A percentile compares a stretch with the other conserved stretches of the same genome.
Evolutionary conservation across 2,888 invertebrate species (phyloP).

Genomic region (Acanthosepion pharaonis): DNA sequence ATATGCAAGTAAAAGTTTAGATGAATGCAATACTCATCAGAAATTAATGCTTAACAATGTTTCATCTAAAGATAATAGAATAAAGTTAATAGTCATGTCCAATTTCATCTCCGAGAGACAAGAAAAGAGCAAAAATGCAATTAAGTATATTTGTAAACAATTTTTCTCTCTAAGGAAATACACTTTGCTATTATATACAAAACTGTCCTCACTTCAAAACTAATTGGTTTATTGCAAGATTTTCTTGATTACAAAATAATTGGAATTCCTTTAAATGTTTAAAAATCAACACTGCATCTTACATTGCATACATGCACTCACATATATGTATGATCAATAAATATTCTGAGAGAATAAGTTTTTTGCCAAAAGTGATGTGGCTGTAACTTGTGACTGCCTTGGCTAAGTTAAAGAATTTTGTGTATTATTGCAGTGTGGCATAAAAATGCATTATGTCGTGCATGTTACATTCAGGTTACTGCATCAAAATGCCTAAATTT

Average conservation of each 20-base stretch:
- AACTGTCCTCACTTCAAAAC: neutral
- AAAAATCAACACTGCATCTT: neutral
- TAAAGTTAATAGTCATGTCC: too few species aligned
- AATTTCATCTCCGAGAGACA: too few species aligned
- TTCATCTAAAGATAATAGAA: too few species aligned
- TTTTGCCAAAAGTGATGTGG: neutral
- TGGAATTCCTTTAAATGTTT: neutral
- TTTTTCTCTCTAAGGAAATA: neutral
- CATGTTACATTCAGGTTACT: neutral
- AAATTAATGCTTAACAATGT: too few species aligned
- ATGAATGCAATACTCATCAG: too few species aligned
- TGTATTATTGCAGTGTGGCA: neutral
- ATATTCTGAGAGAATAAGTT: neutral
- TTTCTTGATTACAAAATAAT: neutral
- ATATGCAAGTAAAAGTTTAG: too few species aligned
- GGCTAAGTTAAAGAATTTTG: neutral
- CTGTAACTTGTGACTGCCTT: constrained; percentile 17
- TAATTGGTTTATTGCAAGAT: neutral
- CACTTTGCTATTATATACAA: neutral
- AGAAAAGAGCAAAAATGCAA: too few species aligned
- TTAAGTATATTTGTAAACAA: too few species aligned
- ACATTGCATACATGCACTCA: neutral
- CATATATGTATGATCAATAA: neutral
- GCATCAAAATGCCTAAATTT: constrained; percentile 8
- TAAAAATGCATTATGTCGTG: neutral